phyloP scores from a whole-genome alignment of 2,888 invertebrate genomes.

The Dromius quadrimaculatus region DNA sequence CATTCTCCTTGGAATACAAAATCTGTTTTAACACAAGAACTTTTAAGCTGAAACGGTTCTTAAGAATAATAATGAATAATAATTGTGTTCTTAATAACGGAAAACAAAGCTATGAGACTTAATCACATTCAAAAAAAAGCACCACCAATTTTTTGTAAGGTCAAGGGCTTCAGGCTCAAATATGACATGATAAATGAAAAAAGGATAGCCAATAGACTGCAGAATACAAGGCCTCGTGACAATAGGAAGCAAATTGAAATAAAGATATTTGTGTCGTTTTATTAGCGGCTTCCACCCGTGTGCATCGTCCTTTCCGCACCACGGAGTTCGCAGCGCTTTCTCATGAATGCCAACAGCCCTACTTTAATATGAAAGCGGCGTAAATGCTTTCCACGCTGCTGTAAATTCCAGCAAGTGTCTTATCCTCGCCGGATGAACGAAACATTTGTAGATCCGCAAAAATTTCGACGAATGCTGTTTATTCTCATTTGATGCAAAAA shows the following conservation, averaged over 20 bases:
- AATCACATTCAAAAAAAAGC: too few species aligned
- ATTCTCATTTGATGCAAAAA: slow-evolving; percentile 39
- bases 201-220: too few species aligned
- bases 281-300: slow-evolving; percentile 22
- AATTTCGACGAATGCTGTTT: slow-evolving; percentile 34
- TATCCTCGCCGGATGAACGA: slow-evolving; percentile 40
- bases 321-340: slow-evolving; percentile 11
- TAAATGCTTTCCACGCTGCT: slow-evolving; percentile 50
- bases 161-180: too few species aligned
- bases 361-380: slow-evolving; percentile 47
- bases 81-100: too few species aligned
- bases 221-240: too few species aligned
- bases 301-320: slow-evolving; percentile 2
- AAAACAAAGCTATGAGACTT: too few species aligned
- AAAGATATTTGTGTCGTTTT: slow-evolving; percentile 47
- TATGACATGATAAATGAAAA: too few species aligned
- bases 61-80: slow-evolving; percentile 39
- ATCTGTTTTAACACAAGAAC: slow-evolving; percentile 38
- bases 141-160: too few species aligned
- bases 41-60: slow-evolving; percentile 32
- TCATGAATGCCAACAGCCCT: slow-evolving; percentile 51
- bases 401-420: slow-evolving; percentile 40
- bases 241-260: slow-evolving; percentile 50
- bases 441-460: slow-evolving; percentile 43
- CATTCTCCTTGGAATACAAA: slow-evolving; percentile 43